Conservation (phyloP, 92 coral and sea anemone genomes). For the Porites cylindrica region DNA sequence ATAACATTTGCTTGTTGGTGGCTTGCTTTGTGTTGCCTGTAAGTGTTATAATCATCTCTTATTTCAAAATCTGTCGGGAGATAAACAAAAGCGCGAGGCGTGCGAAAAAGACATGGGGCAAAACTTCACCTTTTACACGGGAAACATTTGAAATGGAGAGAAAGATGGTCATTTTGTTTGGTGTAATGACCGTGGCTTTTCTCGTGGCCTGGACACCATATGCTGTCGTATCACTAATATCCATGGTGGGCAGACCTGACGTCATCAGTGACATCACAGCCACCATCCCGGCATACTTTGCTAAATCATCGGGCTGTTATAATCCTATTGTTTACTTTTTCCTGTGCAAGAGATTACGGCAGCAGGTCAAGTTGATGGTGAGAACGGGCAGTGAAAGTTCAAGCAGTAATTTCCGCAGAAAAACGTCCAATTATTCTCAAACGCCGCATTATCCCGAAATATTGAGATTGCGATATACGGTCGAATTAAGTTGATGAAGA, state of each 20-base stretch:
- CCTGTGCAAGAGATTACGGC: slow-evolving; percentile 69
- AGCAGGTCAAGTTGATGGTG: slow-evolving; percentile 7
- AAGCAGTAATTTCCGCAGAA: slow-evolving; percentile 14
- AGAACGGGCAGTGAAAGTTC: background rate
- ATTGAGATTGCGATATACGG: background rate
- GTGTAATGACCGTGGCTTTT: slow-evolving; percentile 69
- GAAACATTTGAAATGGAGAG: slow-evolving; percentile 35
- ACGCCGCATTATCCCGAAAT: background rate
- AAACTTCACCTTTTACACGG: slow-evolving; percentile 28
- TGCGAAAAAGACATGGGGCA: slow-evolving; percentile 52
- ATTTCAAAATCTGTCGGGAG: slow-evolving; percentile 31
- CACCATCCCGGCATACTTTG: slow-evolving; percentile 77
- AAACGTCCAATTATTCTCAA: background rate
- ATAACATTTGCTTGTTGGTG: slow-evolving; percentile 25
- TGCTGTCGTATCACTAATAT: slow-evolving; percentile 69
- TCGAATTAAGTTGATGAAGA: background rate
- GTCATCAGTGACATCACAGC: slow-evolving; percentile 43
- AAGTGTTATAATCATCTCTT: slow-evolving; percentile 19
- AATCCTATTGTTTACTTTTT: slow-evolving; percentile 87
- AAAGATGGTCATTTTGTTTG: slow-evolving; percentile 54
- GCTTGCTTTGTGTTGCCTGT: slow-evolving; percentile 53
- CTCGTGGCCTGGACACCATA: slow-evolving; percentile 93
- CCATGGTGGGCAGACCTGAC: slow-evolving; percentile 5
- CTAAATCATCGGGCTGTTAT: slow-evolving; percentile 72
- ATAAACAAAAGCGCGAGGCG: slow-evolving; percentile 21